Evolutionary conservation across 92 coral and sea anemone genomes (phyloP).

Genomic region (Pocillopora meandrina): DNA sequence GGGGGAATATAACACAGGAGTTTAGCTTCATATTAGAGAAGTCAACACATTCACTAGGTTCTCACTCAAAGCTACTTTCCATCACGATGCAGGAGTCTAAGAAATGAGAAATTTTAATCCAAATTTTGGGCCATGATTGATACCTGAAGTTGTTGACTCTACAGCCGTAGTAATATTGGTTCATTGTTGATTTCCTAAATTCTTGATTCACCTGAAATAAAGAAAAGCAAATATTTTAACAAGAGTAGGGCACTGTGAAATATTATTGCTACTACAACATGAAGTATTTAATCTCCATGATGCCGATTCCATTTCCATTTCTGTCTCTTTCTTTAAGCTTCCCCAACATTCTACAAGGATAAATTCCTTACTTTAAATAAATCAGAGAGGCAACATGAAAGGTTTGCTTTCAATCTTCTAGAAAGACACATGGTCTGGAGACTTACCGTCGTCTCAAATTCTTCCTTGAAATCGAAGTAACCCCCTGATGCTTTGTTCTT

Average conservation of each 20-base stretch:
- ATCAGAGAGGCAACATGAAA: too few relatives aligned
- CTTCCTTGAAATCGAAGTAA: conserved; percentile 32
- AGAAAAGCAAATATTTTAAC: neutral
- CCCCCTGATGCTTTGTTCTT: conserved; percentile 10
- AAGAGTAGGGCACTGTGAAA: neutral
- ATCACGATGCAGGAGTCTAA: too few relatives aligned
- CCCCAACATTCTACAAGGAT: too few relatives aligned
- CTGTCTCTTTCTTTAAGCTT: too few relatives aligned
- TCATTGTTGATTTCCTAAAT: neutral
- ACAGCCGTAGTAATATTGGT: conserved; percentile 33
- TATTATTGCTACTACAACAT: neutral
- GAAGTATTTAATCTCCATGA: neutral
- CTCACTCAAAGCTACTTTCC: too few relatives aligned
- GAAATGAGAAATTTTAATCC: too few relatives aligned
- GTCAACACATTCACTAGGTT: too few relatives aligned
- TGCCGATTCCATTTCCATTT: neutral
- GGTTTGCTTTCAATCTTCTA: neutral
- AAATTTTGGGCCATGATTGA: neutral
- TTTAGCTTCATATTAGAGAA: too few relatives aligned
- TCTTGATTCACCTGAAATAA: conserved; percentile 28
- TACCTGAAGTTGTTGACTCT: conserved; percentile 38
- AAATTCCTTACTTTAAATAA: neutral
- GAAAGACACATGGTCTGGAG: neutral
- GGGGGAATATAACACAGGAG: too few relatives aligned
- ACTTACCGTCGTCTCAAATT: conserved; percentile 40